A percentile compares a stretch with the other conserved stretches of the same genome.
Conservation (phyloP, 2,113 vertebrate species). For the Protobothrops mucrosquamatus region DNA sequence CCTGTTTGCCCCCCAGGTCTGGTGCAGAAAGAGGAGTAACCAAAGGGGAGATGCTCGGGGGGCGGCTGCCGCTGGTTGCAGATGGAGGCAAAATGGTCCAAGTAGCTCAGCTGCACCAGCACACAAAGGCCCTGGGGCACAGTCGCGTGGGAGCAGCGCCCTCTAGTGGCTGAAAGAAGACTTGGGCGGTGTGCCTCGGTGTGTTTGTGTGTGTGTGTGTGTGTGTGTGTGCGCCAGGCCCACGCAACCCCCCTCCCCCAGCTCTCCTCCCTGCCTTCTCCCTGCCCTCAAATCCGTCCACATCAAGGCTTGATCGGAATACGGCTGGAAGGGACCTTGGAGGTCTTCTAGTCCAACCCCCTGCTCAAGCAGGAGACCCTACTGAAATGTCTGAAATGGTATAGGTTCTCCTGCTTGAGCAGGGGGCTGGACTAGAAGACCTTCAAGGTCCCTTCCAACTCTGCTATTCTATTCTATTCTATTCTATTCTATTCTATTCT, state of each 20-base stretch:
- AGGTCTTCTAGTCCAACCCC: not conserved
- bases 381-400: too few species aligned
- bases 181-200: not conserved
- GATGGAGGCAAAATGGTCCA: not conserved
- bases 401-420: too few species aligned
- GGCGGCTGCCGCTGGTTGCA: not conserved
- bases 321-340: not conserved
- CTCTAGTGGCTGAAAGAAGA: not conserved
- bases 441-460: too few species aligned
- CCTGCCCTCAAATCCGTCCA: not conserved
- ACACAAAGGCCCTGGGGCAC: not conserved
- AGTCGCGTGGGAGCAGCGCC: not conserved
- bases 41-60: not conserved
- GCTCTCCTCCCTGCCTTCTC: not conserved
- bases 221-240: too few species aligned
- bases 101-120: too few species aligned
- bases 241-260: too few species aligned
- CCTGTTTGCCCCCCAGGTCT: constrained; percentile 13
- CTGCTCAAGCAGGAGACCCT: too few species aligned
- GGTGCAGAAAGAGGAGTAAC: not conserved
- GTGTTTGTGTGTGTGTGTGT: not conserved
- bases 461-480: too few species aligned
- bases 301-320: not conserved
- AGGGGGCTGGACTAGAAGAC: too few species aligned
- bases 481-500: too few species aligned